Conservation (phyloP, 2,888 invertebrate species). For the Drosophila subsilvestris region DNA sequence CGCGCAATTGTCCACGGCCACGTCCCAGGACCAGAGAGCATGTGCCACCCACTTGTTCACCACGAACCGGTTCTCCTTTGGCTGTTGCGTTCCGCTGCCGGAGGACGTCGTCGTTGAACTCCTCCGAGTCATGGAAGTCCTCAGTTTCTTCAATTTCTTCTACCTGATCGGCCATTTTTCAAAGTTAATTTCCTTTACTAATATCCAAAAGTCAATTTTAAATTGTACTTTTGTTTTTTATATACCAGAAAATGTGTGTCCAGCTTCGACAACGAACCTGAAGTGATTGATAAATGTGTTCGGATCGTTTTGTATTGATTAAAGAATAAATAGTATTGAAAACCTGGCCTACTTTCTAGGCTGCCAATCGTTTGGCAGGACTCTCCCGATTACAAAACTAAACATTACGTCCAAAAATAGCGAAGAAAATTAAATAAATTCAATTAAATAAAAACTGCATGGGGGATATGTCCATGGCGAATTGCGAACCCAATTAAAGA, state of each 20-base stretch:
- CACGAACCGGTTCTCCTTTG: conserved; percentile 96
- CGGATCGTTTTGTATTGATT: background rate
- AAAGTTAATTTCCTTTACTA: background rate
- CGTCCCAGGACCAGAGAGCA: conserved; percentile 99
- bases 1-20: conserved; percentile 99
- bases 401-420: too few relatives aligned
- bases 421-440: too few relatives aligned
- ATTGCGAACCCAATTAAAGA: too few relatives aligned
- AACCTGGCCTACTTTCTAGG: background rate
- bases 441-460: too few relatives aligned
- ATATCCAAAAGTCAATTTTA: background rate
- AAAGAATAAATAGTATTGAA: background rate
- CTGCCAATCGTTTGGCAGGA: too few relatives aligned
- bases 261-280: background rate
- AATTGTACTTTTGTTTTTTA: background rate
- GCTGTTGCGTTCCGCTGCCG: conserved; percentile 90
- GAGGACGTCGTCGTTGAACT: conserved; percentile 63
- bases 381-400: too few relatives aligned
- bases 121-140: conserved; percentile 86
- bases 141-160: conserved; percentile 94
- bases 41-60: conserved; percentile 99
- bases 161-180: conserved; percentile 85
- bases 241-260: background rate
- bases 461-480: too few relatives aligned
- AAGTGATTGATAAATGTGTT: background rate